Evolutionary conservation across 2,113 vertebrate species (phyloP).

Genomic region (Leucoraja erinaceus): DNA sequence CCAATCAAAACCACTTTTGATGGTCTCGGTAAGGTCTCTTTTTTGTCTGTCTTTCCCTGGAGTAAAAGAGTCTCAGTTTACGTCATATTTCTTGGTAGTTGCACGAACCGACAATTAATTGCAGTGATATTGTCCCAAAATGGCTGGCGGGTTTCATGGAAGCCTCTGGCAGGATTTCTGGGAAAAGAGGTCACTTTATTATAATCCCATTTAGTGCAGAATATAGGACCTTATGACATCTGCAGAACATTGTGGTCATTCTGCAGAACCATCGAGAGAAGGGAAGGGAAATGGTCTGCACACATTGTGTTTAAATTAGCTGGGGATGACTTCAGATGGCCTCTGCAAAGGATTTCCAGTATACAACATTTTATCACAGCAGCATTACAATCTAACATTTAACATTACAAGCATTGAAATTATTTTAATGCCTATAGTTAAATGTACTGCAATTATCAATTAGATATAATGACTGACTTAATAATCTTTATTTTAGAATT

Average conservation of each 20-base stretch:
- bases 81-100: background rate
- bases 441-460: background rate
- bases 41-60: background rate
- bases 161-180: background rate
- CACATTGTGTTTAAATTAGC: background rate
- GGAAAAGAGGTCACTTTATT: conserved; percentile 1
- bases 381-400: background rate
- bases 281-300: background rate
- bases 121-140: background rate
- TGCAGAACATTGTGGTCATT: conserved; percentile 23
- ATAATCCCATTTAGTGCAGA: background rate
- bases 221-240: background rate
- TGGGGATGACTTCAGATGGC: background rate
- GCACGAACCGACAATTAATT: background rate
- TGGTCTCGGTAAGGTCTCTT: background rate
- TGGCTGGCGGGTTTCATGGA: background rate
- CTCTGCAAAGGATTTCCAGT: background rate
- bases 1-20: background rate
- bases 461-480: background rate
- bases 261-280: background rate
- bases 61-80: background rate
- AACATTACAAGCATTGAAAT: background rate
- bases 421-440: background rate
- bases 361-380: background rate
- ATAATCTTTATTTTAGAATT: background rate